Evolutionary conservation across 2,113 vertebrate genomes (phyloP).

Genomic region (Seriola quinqueradiata): DNA sequence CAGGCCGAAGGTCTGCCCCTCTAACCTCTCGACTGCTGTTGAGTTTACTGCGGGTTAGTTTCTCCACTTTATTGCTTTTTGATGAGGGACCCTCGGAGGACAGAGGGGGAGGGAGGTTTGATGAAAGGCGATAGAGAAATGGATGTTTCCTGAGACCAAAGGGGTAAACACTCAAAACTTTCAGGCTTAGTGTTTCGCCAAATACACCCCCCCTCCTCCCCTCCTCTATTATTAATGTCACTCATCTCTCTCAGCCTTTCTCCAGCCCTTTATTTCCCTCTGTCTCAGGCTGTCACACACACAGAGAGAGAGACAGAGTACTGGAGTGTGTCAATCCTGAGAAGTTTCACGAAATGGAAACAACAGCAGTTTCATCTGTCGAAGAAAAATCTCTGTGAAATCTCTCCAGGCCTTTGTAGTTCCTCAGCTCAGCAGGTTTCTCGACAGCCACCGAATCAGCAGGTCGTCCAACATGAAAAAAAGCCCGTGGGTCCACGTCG

Average conservation of each 20-base stretch:
- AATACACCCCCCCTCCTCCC: constrained; percentile 2
- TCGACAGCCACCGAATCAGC: constrained; percentile 38
- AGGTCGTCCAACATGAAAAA: constrained; percentile 24
- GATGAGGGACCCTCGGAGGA: constrained; percentile 40
- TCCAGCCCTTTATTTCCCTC: neutral
- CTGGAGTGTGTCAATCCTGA: neutral
- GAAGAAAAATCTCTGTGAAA: constrained; percentile 32
- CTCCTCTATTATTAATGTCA: constrained; percentile 36
- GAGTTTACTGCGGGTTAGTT: constrained; percentile 16
- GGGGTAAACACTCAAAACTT: constrained; percentile 33
- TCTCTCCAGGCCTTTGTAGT: constrained; percentile 6
- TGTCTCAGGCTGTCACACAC: neutral
- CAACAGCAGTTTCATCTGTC: constrained; percentile 35
- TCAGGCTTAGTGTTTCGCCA: neutral
- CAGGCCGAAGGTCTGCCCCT: neutral
- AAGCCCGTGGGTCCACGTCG: neutral
- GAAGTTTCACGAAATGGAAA: constrained; percentile 17
- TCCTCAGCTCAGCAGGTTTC: constrained; percentile 35
- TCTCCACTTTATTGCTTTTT: constrained; percentile 15
- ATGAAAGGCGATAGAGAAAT: constrained; percentile 5
- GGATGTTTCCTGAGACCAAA: constrained; percentile 29
- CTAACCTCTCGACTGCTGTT: neutral
- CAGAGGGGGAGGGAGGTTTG: neutral
- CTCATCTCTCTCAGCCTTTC: neutral
- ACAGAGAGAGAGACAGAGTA: neutral